Evolutionary conservation across 2,888 invertebrate species (phyloP), one percentile per base, ranked within the genome.

Genomic region (Scaptomyza cyrtandrae): DNA sequence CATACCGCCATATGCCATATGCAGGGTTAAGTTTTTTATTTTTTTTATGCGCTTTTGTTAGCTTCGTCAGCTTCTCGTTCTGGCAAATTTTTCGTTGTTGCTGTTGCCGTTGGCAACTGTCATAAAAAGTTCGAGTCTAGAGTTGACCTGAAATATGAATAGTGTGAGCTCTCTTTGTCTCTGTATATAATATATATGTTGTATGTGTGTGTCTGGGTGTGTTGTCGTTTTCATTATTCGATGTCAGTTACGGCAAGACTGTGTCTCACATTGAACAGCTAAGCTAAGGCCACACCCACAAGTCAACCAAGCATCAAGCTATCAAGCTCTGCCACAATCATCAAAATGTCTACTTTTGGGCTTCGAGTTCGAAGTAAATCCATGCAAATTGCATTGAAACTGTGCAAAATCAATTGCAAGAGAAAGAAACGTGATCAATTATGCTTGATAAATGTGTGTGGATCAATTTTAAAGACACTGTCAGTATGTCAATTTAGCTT

Each of bases 41-140:
- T 33, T 31, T 71, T 75, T 66, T 80, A 74, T 87, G 86, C 75
- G 82, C 88, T 85, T 81, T 82, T 82, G 78, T 81, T 85, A 67
- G 70, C 85, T n/a, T n/a, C n/a, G 76, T 65, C 80, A 68, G 65
- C 65, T 24, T 83, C 66, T 71, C 52, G 44, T 54, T 65, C 64
- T 63, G 35, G 46, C 59, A 49, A 73, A 73, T 58, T 68, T 72
- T 62, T 71, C 55, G 61, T 35, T 71, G 60, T 45, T 48, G 41
- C 49, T 50, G 16, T 50, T 82, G 67, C 41, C 80, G 65, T 67
- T 83, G 65, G 65, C 84, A 76, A 80, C 79, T 81, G 87, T 87
- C 82, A 82, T 88, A 70, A 73, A 85, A 83, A 82, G 83, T 84
- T 81, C 75, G 74, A 86, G 78, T 77, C 81, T 80, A 68, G 72